Evolutionary conservation across 2,888 invertebrate species (phyloP), one percentile per base, ranked within the genome.

Genomic region (Diploptera punctata): DNA sequence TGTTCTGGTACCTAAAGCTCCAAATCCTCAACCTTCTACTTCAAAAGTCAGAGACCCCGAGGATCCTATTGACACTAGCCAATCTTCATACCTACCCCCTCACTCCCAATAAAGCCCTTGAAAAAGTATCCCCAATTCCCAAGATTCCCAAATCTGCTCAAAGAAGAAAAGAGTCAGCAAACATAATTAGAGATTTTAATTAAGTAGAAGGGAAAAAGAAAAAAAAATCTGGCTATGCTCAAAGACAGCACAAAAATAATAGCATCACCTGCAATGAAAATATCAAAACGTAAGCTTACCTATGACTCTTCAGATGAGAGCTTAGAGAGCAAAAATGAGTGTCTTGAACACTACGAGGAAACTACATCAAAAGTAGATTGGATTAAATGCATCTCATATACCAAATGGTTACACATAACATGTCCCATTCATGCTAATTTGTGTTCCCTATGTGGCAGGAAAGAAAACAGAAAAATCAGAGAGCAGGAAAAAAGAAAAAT

Each of bases 31-130:
- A 29, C n/a, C 1, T 61, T 26, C 61, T n/a, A 29, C 61, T 29
- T 61, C 29, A 7, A 29, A 1, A 61, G 16, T 29, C 16, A 5
- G 9, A 18, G 33, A 61, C 2, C 4, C 29, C 29, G 61, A 2
- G 2, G 10, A 18, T 29, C 3, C 16, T 1, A 18, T 9, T 33
- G 44, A 43, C 33, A 5, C 21, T 9, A 1, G 43, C n/a, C 29
- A 33, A 19, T 10, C n/a, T 9, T 1, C 9, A 7, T 4, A 18
- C 21, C 38, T 21, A 65, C n/a, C 31, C 38, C n/a, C 43, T 21
- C n/a, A 65, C 44, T 21, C 65, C 65, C 19, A 65, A 65, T 7
- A 65, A 65, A 21, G 7, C 43, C 43, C 43, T 65, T 65, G 9
- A 21, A 3, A 18, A 18, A 65, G 19, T 65, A 43, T 65, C 65